Evolutionary conservation across 2,888 invertebrate genomes (phyloP), one percentile per base, ranked within the genome.

Genomic region (Cheilosia variabilis): DNA sequence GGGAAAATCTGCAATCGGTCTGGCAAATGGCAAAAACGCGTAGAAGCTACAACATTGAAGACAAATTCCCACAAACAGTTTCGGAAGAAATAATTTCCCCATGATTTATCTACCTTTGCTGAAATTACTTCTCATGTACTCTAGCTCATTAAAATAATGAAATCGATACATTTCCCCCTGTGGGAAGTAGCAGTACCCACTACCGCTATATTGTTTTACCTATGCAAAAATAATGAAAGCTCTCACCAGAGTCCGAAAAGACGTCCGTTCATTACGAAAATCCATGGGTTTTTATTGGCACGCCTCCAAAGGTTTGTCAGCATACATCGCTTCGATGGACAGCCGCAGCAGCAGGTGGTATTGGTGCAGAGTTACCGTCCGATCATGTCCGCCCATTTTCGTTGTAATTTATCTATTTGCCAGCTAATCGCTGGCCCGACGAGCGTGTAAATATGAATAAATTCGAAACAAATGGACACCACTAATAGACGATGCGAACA

Each of bases 351-450:
- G 52, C 60, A 43, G 60, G 72, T 43, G 52, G 72, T 43, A 60
- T 27, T 41, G 60, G 72, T 52, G 41, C 60, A 60, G 71, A 60
- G 41, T 62, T 60, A 41, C 71, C 58, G 37, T 60, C 27, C 17
- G 58, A 41, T 37, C 27, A 50, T 52, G 71, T 72, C 73, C 73
- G 73, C 73, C 73, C 73, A 63, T 62, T 55, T 47, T 63, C n/a
- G 55, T 55, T 24, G 62, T 62, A 63, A 73, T 62, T 63, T 63
- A 73, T 73, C 53, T 63, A 55, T 73, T 63, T 73, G 27, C n/a
- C 43, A 22, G 53, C 73, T 73, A 73, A 73, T 55, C 62, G 73
- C 53, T 45, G 7, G 4, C 19, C 43, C 31, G 43, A 34, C 4
- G 22, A 24, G 31, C 73, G 62, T 73, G 63, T 73, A 63, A 73